Evolutionary conservation across 2,797 vertebrate genomes (phyloP).

Genomic region (Thalassophryne amazonica): DNA sequence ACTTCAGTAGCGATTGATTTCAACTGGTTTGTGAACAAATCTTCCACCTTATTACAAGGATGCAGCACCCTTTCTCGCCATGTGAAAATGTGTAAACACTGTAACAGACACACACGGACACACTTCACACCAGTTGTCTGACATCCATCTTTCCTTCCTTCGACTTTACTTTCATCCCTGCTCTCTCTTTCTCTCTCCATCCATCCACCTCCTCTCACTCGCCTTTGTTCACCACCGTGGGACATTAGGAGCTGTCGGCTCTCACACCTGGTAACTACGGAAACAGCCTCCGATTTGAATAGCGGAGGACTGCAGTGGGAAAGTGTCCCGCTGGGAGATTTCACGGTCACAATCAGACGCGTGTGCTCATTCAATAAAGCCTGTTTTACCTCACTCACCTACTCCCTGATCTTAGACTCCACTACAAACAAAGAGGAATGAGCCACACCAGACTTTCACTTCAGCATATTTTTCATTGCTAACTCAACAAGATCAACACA

Average conservation of each 20-base stretch:
- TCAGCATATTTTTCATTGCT: background rate
- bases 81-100: slow-evolving; percentile 8
- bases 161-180: background rate
- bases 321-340: slow-evolving; percentile 42
- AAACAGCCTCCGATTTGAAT: slow-evolving; percentile 58
- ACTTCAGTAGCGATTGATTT: slow-evolving; percentile 37
- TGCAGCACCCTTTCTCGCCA: slow-evolving; percentile 10
- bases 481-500: background rate
- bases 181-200: background rate
- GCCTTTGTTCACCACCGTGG: slow-evolving; percentile 56
- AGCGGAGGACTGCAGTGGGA: slow-evolving; percentile 15
- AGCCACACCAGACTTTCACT: slow-evolving; percentile 4
- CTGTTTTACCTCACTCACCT: slow-evolving; percentile 21
- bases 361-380: slow-evolving; percentile 4
- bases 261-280: slow-evolving; percentile 65
- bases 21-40: slow-evolving; percentile 8
- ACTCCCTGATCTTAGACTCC: slow-evolving; percentile 2
- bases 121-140: slow-evolving; percentile 15
- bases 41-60: slow-evolving; percentile 31
- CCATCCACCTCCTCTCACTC: background rate
- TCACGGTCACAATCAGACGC: slow-evolving; percentile 43
- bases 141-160: slow-evolving; percentile 3
- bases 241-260: slow-evolving; percentile 42
- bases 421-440: background rate
- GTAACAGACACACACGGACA: slow-evolving; percentile 2